Base-by-base conservation (phyloP, 2,797 vertebrate species). In the Platalea minor region DNA sequence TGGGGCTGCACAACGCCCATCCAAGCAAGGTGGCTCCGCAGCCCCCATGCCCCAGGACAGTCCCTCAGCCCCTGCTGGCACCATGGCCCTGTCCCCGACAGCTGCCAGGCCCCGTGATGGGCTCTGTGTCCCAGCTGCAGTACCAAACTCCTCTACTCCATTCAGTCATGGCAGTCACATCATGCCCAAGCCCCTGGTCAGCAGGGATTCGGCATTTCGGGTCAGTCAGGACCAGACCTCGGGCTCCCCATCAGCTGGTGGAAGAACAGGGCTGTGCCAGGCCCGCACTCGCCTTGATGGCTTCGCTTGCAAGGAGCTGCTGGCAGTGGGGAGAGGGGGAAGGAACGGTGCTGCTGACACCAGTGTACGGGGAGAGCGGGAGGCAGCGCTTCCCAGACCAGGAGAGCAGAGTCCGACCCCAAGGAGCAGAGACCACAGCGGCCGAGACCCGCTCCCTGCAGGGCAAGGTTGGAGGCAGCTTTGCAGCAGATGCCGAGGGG, bases 371-470 rank as follows among this genome's bases (percentile, higher is more conserved):
- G 60, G 60, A 35, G 60, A n/a, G 48, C 4, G 1, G 29, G 46
- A 26, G 13, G 26, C 33, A 53, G 31, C 11, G 7, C 19, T 35
- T 43, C 19, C 69, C 74, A 13, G 35, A 21, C 57, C 11, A 1
- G 23, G 39, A 53, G 45, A 74, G 45, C 24, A 43, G 43, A 33
- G n/a, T 0, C 17, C 2, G 7, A 26, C n/a, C 53, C 37, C 5
- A 5, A 60, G 70, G 43, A 57, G 60, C 69, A 73, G 60, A 54
- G 43, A 2, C 0, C 1, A 10, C 50, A 2, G 7, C 75, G 69
- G 65, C n/a, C 2, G 1, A 50, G 56, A 31, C 13, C 17, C 2
- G 3, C n/a, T 78, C 7, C 0, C 46, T 19, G 61, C 2, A 0
- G 65, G 41, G 31, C 33, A 9, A 39, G 63, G 76, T 21, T 2